Conservation (phyloP, 2,797 vertebrate species). For the Lepidocolaptes lacrymiger region DNA sequence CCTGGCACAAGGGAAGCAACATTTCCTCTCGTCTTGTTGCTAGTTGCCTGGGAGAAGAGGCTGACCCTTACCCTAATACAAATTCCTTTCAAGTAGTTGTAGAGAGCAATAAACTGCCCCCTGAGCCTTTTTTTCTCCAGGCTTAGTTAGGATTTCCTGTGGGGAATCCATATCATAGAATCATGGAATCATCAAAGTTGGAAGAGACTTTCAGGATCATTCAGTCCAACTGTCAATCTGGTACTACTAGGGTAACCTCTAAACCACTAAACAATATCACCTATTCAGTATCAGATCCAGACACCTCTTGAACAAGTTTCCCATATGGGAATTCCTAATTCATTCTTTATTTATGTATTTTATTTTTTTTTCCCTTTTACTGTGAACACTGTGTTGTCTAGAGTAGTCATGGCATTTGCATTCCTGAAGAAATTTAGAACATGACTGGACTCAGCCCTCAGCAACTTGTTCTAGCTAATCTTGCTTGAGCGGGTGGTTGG, state of each 20-base stretch:
- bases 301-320: not conserved
- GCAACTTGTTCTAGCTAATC: not conserved
- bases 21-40: not conserved
- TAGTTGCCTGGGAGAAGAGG: not conserved
- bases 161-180: not conserved
- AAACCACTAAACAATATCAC: not conserved
- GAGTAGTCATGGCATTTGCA: fast-evolving
- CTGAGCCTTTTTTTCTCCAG: not conserved
- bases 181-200: not conserved
- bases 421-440: not conserved
- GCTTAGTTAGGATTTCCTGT: not conserved
- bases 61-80: not conserved
- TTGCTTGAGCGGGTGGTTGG: not conserved
- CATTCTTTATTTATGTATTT: not conserved
- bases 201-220: not conserved
- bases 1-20: not conserved
- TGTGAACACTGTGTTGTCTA: not conserved
- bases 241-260: not conserved
- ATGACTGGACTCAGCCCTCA: not conserved
- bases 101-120: not conserved
- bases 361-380: not conserved
- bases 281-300: not conserved
- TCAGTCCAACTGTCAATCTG: no score
- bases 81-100: not conserved
- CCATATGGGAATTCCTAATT: not conserved